A percentile compares a stretch with the other conserved stretches of the same genome.
phyloP scores from a whole-genome alignment of 1,140 invertebrate genomes.

The Globodera rostochiensis region DNA sequence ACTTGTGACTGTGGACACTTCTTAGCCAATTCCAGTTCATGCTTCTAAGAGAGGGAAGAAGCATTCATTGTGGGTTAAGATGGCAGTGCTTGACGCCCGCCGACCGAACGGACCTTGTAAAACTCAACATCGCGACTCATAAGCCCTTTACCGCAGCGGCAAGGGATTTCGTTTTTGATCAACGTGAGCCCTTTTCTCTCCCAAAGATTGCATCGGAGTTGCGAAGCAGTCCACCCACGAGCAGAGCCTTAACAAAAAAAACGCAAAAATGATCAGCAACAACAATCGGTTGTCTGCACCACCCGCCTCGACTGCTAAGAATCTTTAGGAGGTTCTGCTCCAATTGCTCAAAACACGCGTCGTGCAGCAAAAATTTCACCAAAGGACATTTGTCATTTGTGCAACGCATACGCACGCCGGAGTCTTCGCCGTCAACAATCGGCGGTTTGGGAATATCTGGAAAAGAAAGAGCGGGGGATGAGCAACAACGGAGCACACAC shows the following conservation, averaged over 20 bases:
- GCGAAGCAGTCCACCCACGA: conserved; percentile 24
- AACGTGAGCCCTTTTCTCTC: conserved; percentile 22
- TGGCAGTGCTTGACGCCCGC: background rate
- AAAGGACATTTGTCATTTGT: conserved; percentile 24
- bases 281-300: background rate
- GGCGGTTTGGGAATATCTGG: conserved; percentile 1
- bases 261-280: background rate
- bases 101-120: conserved; percentile 16
- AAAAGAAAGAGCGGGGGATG: background rate
- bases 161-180: conserved; percentile 16
- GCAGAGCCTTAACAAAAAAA: conserved; percentile 18
- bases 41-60: background rate
- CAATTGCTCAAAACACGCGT: conserved; percentile 23
- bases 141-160: conserved; percentile 21
- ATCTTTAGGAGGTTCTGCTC: conserved; percentile 25
- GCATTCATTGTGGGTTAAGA: background rate
- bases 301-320: background rate
- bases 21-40: conserved; percentile 2
- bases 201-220: conserved; percentile 26
- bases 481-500: background rate
- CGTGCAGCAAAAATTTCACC: conserved; percentile 14
- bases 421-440: conserved; percentile 13
- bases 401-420: conserved; percentile 25
- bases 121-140: conserved; percentile 32
- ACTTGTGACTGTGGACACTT: background rate